Evolutionary conservation across 2,888 invertebrate species (phyloP).

Genomic region (Danaus chrysippus): DNA sequence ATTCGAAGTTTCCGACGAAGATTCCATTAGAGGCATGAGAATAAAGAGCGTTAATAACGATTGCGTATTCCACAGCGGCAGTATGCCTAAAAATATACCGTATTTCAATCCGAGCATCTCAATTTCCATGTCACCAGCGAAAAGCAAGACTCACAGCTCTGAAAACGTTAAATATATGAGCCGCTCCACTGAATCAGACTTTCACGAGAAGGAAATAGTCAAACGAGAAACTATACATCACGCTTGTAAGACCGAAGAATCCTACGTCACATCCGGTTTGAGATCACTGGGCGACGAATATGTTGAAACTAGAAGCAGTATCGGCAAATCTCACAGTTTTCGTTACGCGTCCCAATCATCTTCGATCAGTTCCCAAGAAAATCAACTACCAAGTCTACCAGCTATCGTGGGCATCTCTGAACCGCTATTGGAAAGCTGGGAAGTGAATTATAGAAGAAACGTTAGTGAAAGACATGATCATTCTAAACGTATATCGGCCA

Average conservation of each 20-base stretch:
- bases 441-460: conserved; percentile 71
- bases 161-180: conserved; percentile 63
- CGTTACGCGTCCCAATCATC: conserved; percentile 78
- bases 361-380: conserved; percentile 71
- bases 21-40: conserved; percentile 57
- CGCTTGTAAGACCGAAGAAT: conserved; percentile 57
- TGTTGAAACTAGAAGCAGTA: conserved; percentile 74
- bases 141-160: conserved; percentile 61
- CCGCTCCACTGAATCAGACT: conserved; percentile 62
- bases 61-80: conserved; percentile 62
- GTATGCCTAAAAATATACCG: conserved; percentile 70
- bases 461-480: conserved; percentile 65
- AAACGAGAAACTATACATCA: conserved; percentile 55
- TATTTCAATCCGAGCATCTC: conserved; percentile 61
- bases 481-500: conserved; percentile 62
- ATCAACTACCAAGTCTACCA: conserved; percentile 74
- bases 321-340: conserved; percentile 87
- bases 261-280: conserved; percentile 57
- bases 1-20: conserved; percentile 58
- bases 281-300: conserved; percentile 70
- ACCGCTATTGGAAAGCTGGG: conserved; percentile 74
- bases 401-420: conserved; percentile 75
- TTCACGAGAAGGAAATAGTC: conserved; percentile 54
- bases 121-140: conserved; percentile 65
- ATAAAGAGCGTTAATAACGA: conserved; percentile 60